A percentile compares a stretch with the other conserved stretches of the same genome.
Evolutionary conservation across 2,888 invertebrate species (phyloP).

Genomic region (Drosophila flavopinicola): DNA sequence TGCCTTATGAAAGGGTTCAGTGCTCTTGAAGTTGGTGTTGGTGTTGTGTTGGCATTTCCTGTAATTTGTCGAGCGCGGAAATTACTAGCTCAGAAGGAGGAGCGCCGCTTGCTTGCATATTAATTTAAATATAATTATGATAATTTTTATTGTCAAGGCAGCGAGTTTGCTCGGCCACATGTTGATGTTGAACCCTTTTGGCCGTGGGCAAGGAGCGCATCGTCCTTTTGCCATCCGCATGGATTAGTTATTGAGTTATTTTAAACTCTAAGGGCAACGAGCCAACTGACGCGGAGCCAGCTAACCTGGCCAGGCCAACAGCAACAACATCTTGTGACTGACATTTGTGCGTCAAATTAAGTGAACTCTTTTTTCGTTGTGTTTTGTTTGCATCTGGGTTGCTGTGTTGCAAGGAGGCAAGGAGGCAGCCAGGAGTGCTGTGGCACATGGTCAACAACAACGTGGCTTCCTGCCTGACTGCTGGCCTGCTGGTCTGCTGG

Average conservation of each 20-base stretch:
- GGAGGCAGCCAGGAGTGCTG: constrained; percentile 27
- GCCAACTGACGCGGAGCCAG: constrained; percentile 53
- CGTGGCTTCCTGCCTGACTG: constrained; percentile 55
- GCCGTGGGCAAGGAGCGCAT: constrained; percentile 62
- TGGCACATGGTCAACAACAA: constrained; percentile 70
- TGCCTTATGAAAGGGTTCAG: constrained; percentile 22
- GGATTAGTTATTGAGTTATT: constrained; percentile 80
- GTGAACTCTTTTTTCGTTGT: constrained; percentile 66
- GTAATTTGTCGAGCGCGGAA: constrained; percentile 73
- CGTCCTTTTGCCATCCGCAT: constrained; percentile 57
- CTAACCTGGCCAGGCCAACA: constrained; percentile 11
- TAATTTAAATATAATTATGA: constrained; percentile 79
- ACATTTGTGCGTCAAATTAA: constrained; percentile 80
- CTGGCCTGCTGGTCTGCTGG: too few relatives aligned
- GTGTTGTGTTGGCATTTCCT: constrained; percentile 63
- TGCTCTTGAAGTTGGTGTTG: constrained; percentile 25
- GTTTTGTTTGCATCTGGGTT: not conserved
- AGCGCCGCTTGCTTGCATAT: constrained; percentile 66
- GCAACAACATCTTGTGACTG: constrained; percentile 63
- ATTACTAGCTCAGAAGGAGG: constrained; percentile 48
- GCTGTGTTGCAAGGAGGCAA: constrained; percentile 18
- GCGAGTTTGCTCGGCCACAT: constrained; percentile 58
- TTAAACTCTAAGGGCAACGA: constrained; percentile 65
- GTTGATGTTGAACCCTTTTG: constrained; percentile 44
- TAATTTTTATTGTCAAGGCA: constrained; percentile 76